Evolutionary conservation across 2,113 vertebrate species (phyloP).

Genomic region (Erythrocercus mccallii): DNA sequence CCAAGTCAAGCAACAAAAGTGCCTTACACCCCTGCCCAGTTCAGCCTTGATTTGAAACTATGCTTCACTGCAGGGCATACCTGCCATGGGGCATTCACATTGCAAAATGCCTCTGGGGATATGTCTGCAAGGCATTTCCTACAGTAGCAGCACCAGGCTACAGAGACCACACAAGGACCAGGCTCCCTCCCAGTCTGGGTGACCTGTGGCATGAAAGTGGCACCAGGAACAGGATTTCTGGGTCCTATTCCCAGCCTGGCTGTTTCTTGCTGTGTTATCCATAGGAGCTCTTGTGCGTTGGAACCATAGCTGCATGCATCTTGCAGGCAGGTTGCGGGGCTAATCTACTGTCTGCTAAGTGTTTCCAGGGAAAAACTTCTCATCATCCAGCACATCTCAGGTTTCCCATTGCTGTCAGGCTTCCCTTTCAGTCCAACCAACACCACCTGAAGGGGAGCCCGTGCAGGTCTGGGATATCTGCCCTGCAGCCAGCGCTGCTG

Average conservation of each 20-base stretch:
- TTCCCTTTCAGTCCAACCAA: background rate
- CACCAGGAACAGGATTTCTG: background rate
- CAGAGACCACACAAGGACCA: background rate
- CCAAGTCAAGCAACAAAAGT: background rate
- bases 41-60: background rate
- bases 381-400: background rate
- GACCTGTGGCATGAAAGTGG: background rate
- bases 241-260: background rate
- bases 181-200: background rate
- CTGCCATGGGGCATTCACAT: fast-evolving
- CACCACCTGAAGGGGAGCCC: background rate
- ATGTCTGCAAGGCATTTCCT: background rate
- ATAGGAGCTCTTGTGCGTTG: background rate
- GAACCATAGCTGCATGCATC: background rate
- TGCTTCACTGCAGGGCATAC: background rate
- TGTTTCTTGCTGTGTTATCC: background rate
- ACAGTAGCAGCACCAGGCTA: background rate
- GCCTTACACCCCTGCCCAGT: background rate
- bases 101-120: fast-evolving
- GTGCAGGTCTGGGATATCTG: background rate
- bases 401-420: background rate
- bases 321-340: background rate
- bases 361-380: background rate
- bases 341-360: background rate
- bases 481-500: background rate